phyloP scores from a whole-genome alignment of 2,113 vertebrate species.

The Ursus arctos region DNA sequence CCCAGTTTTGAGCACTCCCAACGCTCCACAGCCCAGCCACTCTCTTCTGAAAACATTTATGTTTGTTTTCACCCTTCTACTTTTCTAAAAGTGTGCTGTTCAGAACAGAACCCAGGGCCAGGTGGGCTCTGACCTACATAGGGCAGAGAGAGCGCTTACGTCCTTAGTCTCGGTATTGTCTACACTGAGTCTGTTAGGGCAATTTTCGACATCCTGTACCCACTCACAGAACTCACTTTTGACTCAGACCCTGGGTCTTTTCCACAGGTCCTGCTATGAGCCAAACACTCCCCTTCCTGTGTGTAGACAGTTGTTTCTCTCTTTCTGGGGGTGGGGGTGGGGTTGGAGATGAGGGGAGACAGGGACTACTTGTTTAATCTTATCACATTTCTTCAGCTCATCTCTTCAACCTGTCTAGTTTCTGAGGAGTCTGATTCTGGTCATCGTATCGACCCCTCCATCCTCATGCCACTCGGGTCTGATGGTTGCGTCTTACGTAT shows the following conservation, averaged over 20 bases:
- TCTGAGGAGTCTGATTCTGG: slow-evolving; percentile 13
- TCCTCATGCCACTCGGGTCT: neutral
- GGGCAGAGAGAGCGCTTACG: neutral
- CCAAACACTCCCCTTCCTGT: fast-evolving
- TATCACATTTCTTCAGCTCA: neutral
- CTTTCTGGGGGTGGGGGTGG: neutral
- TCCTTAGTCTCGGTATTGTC: neutral
- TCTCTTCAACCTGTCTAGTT: neutral
- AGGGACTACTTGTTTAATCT: neutral
- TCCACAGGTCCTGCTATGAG: neutral
- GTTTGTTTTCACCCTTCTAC: neutral
- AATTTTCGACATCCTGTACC: neutral
- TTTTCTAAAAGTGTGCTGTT: neutral
- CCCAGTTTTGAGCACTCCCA: neutral
- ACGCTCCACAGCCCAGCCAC: neutral
- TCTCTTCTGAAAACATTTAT: neutral
- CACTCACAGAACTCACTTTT: neutral
- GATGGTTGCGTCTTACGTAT: neutral
- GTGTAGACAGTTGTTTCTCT: neutral
- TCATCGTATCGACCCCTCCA: neutral
- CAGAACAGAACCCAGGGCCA: neutral
- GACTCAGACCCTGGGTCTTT: neutral
- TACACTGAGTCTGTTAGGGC: fast-evolving
- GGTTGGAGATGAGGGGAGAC: neutral
- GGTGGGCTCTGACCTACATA: neutral